Base-by-base conservation (phyloP, 2,797 vertebrate genomes). In the Vireo griseus region DNA sequence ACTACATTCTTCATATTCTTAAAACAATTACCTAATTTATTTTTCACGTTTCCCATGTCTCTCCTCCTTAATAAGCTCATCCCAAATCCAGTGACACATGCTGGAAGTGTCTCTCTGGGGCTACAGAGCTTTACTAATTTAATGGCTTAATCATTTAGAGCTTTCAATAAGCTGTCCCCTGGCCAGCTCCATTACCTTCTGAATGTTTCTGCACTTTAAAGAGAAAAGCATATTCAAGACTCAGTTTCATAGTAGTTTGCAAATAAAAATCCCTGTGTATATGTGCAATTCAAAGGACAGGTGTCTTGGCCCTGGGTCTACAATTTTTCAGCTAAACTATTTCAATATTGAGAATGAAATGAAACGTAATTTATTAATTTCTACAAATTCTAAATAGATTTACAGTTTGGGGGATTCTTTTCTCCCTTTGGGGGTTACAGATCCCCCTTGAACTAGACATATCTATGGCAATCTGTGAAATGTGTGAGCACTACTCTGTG, bases 61-160 rank as follows among this genome's bases (percentile, higher is more conserved):
- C 25, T 88, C 39, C 67, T 89, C 72, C 50, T 94, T 91, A 84
- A 87, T 75, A 84, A 92, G 55, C 68, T 92, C 90, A 88, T 94
- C 78, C 79, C n/a, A 86, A 94, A 96, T 81, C 92, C 90, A 73
- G 51, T 83, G 68, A 82, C 72, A 95, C 40, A 71, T 83, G 62
- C 50, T 95, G 73, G 85, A 93, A 92, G 39, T 59, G 58, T 52
- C 85, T 95, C 71, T 94, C 83, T 94, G 79, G n/a, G 58, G n/a
- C 76, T 77, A 39, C 62, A 79, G 79, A 94, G 84, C 66, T 92
- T 94, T 95, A 40, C 75, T 83, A 82, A 88, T 90, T 66, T 77
- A 74, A 78, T 58, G 79, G 45, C 37, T 94, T 93, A 92, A 93
- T 94, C 73, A 86, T 91, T 86, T 5, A 2, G 72, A 90, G 66